Conservation (phyloP, 1,140 invertebrate genomes). For the Pollicipes pollicipes region DNA sequence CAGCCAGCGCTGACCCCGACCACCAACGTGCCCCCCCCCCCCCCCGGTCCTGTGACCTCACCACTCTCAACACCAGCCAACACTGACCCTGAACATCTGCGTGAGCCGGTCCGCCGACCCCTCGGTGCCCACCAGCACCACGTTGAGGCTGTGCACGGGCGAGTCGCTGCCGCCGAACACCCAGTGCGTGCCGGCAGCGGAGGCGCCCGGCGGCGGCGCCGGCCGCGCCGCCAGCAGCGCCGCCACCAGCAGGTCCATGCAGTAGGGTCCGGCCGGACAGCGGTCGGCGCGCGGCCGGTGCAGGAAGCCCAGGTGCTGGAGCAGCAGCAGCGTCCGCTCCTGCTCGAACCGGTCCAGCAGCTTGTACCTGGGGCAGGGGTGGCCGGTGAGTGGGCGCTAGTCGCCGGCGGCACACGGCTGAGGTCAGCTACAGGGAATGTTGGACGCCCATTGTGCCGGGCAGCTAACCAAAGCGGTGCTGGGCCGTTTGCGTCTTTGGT, state of each 20-base stretch:
- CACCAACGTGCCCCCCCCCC: no score
- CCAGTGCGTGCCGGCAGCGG: conserved; percentile 3
- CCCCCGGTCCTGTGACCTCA: no score
- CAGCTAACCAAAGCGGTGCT: no score
- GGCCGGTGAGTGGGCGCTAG: background rate
- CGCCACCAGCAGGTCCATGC: conserved; percentile 71
- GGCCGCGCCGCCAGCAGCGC: conserved; percentile 50
- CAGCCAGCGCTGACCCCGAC: no score
- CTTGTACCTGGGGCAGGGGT: conserved; percentile 48
- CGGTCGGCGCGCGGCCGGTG: conserved; percentile 86
- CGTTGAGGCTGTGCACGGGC: conserved; percentile 22
- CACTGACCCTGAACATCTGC: conserved; percentile 49
- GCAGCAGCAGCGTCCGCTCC: conserved; percentile 79
- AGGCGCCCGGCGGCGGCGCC: conserved; percentile 22
- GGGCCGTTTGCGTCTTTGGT: no score
- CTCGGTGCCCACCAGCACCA: conserved; percentile 48
- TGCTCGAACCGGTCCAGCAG: conserved; percentile 80
- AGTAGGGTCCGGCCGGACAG: conserved; percentile 75
- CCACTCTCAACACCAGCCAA: no score
- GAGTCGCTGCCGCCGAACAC: conserved; percentile 23
- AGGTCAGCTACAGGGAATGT: no score
- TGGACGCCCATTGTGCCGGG: no score
- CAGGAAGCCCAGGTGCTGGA: conserved; percentile 88
- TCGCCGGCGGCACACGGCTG: no score
- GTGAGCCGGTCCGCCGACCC: conserved; percentile 59